Percentiles rank a stretch among this genome's conserved stretches.
Conservation (phyloP, 1,140 invertebrate species). For the Drosophila sechellia region DNA sequence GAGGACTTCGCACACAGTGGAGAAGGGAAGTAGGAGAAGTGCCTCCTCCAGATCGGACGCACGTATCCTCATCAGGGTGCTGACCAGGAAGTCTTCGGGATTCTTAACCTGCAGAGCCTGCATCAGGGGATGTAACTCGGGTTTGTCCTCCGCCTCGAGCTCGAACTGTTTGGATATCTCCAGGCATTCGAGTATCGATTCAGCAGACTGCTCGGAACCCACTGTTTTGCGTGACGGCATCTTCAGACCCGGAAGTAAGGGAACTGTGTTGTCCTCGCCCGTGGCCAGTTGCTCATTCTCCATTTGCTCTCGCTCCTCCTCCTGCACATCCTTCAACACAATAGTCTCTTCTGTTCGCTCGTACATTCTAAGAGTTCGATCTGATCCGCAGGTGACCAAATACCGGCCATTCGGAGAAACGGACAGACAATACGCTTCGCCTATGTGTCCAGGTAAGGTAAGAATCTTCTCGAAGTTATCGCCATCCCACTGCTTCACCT, state of each 20-base stretch:
- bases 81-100: constrained; percentile 92
- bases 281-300: constrained; percentile 90
- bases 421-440: constrained; percentile 90
- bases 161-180: constrained; percentile 90
- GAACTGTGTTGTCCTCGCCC: constrained; percentile 88
- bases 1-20: constrained; percentile 92
- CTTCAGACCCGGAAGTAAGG: constrained; percentile 89
- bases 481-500: constrained; percentile 98
- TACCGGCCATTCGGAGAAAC: constrained; percentile 93
- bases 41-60: constrained; percentile 95
- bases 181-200: constrained; percentile 94
- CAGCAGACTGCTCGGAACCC: constrained; percentile 95
- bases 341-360: constrained; percentile 95
- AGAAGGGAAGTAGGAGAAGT: constrained; percentile 93
- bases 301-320: constrained; percentile 91
- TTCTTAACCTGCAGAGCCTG: constrained; percentile 90
- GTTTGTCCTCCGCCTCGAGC: constrained; percentile 85
- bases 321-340: constrained; percentile 95
- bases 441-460: constrained; percentile 92
- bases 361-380: constrained; percentile 94
- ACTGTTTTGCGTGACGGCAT: constrained; percentile 95
- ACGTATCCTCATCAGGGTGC: constrained; percentile 91
- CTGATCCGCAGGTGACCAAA: constrained; percentile 93
- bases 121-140: constrained; percentile 90
- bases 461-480: constrained; percentile 96